Evolutionary conservation across 2,797 vertebrate genomes (phyloP), one percentile per base, ranked within the genome.

Genomic region (Babyrousa celebensis): DNA sequence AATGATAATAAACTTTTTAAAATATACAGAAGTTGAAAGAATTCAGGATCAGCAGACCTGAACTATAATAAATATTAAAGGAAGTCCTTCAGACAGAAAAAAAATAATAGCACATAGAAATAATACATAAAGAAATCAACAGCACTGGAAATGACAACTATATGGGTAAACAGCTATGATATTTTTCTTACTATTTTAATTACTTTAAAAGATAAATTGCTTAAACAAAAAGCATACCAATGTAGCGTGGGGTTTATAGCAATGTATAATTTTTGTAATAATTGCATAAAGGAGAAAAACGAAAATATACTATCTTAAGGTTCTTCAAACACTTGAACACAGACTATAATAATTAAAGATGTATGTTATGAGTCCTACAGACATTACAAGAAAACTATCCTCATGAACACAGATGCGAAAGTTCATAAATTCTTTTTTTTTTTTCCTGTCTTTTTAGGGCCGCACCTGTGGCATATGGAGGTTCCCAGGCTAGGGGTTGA

Each of bases 141-240:
- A 91, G 54, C 48, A 78, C 58, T 68, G 12, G n/a, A 92, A 94
- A 85, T 27, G 48, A 54, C 72, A 96, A 75, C 40, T 75, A 89
- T 29, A 70, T 29, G 27, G 14, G 12, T 75, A 86, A 87, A 56
- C 20, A 95, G 6, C 65, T 84, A 84, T 72, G 17, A 36, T n/a
- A 18, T 10, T 27, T 36, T 89, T 58, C 25, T 85, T 74, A 72
- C 90, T 88, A 74, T 74, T 91, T 52, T 80, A 82, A 75, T 75
- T 16, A 91, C 10, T 91, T 93, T 79, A 84, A 79, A 79, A 85
- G 78, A 29, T 71, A 92, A 90, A 29, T 27, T 74, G 52, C 77
- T 90, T 83, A 83, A 78, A 84, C 16, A 88, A 77, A 92, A 92
- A 68, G 40, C 62, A 43, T 70, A 72, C 11, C n/a, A 74, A 25